Evolutionary conservation across 2,113 vertebrate genomes (phyloP).

Genomic region (Sander lucioperca): DNA sequence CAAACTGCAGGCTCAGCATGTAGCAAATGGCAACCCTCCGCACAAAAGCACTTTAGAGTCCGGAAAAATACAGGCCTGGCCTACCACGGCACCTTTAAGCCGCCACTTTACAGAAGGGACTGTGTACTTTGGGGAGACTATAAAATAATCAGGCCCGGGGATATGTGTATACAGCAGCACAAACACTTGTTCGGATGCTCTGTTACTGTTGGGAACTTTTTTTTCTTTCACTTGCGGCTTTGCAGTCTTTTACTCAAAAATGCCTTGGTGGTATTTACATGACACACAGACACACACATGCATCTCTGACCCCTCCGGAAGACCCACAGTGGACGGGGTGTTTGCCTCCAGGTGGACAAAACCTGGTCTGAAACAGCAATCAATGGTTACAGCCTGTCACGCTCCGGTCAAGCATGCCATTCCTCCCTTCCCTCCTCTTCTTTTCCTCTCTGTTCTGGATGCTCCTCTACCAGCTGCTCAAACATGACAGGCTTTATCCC

Average conservation of each 20-base stretch:
- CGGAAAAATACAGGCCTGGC: constrained; percentile 39
- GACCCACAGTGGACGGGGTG: constrained; percentile 13
- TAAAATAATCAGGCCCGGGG: constrained; percentile 52
- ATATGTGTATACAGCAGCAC: constrained; percentile 40
- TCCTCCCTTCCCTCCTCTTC: constrained; percentile 21
- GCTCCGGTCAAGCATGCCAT: constrained; percentile 45
- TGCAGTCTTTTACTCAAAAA: constrained; percentile 8
- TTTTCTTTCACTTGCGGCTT: neutral
- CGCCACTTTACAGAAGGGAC: constrained; percentile 62
- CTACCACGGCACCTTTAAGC: constrained; percentile 54
- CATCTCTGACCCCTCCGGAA: constrained; percentile 21
- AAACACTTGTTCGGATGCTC: constrained; percentile 54
- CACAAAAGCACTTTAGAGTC: constrained; percentile 83
- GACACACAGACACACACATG: constrained; percentile 17
- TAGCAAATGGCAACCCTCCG: constrained; percentile 77
- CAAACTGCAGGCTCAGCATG: constrained; percentile 83
- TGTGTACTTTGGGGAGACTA: constrained; percentile 60
- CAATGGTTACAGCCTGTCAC: constrained; percentile 48
- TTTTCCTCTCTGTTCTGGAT: constrained; percentile 19
- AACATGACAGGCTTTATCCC: constrained; percentile 50
- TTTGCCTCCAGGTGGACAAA: constrained; percentile 69
- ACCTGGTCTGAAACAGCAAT: constrained; percentile 54
- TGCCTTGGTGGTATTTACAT: constrained; percentile 51
- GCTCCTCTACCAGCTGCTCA: constrained; percentile 72
- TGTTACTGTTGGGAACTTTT: constrained; percentile 20